Evolutionary conservation across 2,113 vertebrate species (phyloP).

Genomic region (Pteronura brasiliensis): DNA sequence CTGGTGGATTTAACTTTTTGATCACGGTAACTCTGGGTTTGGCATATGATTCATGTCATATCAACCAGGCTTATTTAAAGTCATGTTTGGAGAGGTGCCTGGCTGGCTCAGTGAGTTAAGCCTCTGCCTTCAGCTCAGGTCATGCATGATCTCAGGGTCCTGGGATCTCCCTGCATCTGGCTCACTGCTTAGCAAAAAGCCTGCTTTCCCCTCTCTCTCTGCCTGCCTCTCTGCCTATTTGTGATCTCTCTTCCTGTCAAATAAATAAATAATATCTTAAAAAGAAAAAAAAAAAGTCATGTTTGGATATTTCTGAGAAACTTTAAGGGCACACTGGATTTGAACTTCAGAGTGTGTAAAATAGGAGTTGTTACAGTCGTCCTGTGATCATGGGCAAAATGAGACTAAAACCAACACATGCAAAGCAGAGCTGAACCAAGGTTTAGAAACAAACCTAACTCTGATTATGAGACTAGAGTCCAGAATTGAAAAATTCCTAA

Average conservation of each 20-base stretch:
- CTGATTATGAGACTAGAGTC: too few relatives aligned
- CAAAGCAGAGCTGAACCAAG: neutral
- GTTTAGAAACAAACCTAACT: neutral
- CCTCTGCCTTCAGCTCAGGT: too few relatives aligned
- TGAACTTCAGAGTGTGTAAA: neutral
- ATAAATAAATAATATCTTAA: too few relatives aligned
- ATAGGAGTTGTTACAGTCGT: accelerated
- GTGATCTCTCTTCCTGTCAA: too few relatives aligned
- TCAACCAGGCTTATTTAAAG: neutral
- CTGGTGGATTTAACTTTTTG: neutral
- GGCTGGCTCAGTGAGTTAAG: too few relatives aligned
- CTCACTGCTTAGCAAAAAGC: too few relatives aligned
- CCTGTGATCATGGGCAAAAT: neutral
- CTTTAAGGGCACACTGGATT: neutral
- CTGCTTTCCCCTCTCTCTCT: too few relatives aligned
- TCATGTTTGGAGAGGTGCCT: neutral
- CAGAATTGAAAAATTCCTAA: neutral
- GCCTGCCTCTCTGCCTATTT: too few relatives aligned
- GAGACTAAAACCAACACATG: neutral
- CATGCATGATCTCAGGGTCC: too few relatives aligned
- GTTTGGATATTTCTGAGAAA: neutral
- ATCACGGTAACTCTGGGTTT: neutral
- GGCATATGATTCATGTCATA: neutral
- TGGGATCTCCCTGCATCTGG: accelerated
- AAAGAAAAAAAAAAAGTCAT: neutral